Percentiles rank a stretch among this genome's conserved stretches.
Conservation (phyloP, 2,113 vertebrate species). For the Alosa alosa region DNA sequence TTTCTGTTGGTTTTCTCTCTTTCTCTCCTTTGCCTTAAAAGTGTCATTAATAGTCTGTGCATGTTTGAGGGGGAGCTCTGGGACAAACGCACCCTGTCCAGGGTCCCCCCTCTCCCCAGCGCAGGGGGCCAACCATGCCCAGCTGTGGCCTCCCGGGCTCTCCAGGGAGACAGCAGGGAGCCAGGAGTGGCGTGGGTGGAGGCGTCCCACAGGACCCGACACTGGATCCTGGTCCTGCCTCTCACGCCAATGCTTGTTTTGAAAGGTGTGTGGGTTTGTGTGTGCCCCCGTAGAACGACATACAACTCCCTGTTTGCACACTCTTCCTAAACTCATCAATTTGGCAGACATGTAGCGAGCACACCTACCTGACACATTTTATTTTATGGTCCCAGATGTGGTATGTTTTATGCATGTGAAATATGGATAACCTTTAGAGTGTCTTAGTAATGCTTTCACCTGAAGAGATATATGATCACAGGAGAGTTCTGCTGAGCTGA, state of each 20-base stretch:
- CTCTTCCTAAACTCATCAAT: not conserved
- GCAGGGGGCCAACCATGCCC: not conserved
- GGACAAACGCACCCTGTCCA: slow-evolving; percentile 58
- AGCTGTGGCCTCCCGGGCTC: not conserved
- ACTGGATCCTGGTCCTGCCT: slow-evolving; percentile 3
- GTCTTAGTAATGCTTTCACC: not conserved
- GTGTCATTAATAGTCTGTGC: slow-evolving; percentile 57
- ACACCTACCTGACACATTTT: not conserved
- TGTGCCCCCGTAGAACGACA: not conserved
- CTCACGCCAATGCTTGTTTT: not conserved
- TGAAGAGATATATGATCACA: not conserved
- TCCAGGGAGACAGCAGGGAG: slow-evolving; percentile 3
- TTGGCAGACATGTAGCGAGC: not conserved
- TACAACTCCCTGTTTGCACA: not conserved
- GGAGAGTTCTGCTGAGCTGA: not conserved
- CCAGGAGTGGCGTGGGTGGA: not conserved
- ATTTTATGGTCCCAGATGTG: not conserved
- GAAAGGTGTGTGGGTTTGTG: not conserved
- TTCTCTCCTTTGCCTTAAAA: slow-evolving; percentile 25
- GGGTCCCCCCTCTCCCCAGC: slow-evolving; percentile 33
- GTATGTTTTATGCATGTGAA: not conserved
- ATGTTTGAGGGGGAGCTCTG: slow-evolving; percentile 48
- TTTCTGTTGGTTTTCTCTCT: slow-evolving; percentile 45
- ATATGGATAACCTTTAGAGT: not conserved
- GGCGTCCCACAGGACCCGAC: slow-evolving; percentile 10